phyloP scores from a whole-genome alignment of 2,113 vertebrate genomes.

The Rhinoderma darwinii region DNA sequence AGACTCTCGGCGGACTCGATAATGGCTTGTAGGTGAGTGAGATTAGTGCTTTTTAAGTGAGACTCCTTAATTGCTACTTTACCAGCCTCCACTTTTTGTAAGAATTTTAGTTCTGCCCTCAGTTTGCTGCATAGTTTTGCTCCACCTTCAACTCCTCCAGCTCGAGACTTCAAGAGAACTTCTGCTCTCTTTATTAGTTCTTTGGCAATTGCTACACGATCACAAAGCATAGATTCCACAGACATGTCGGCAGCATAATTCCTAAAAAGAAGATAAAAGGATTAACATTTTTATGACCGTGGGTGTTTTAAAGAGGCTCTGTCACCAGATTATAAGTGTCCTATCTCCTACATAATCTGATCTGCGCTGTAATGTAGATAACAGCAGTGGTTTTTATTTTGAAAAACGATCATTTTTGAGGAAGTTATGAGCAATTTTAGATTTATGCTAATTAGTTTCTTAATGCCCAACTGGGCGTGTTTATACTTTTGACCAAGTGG shows the following conservation, averaged over 20 bases:
- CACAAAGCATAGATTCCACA: constrained; percentile 77
- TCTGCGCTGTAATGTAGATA: too few species aligned
- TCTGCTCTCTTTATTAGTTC: constrained; percentile 84
- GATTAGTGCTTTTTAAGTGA: constrained; percentile 94
- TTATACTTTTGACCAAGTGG: too few species aligned
- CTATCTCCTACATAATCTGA: too few species aligned
- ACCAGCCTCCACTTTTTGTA: constrained; percentile 85
- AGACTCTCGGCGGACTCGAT: constrained; percentile 87
- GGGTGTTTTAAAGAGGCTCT: too few species aligned
- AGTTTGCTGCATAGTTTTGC: constrained; percentile 90
- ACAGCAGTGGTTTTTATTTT: too few species aligned
- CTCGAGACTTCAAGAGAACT: constrained; percentile 77
- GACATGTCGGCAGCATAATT: constrained; percentile 87
- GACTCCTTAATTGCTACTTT: constrained; percentile 88
- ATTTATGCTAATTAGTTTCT: too few species aligned
- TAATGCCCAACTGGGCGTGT: too few species aligned
- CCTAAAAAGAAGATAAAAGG: constrained; percentile 66
- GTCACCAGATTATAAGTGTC: too few species aligned
- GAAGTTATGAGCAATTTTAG: too few species aligned
- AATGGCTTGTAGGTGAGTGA: constrained; percentile 90
- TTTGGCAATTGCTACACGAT: constrained; percentile 83
- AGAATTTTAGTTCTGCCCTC: constrained; percentile 89
- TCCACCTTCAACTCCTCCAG: constrained; percentile 82
- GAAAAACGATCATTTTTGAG: too few species aligned
- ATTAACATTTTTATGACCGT: too few species aligned